Evolutionary conservation across 2,113 vertebrate species (phyloP).

Genomic region (Psittacus erithacus): DNA sequence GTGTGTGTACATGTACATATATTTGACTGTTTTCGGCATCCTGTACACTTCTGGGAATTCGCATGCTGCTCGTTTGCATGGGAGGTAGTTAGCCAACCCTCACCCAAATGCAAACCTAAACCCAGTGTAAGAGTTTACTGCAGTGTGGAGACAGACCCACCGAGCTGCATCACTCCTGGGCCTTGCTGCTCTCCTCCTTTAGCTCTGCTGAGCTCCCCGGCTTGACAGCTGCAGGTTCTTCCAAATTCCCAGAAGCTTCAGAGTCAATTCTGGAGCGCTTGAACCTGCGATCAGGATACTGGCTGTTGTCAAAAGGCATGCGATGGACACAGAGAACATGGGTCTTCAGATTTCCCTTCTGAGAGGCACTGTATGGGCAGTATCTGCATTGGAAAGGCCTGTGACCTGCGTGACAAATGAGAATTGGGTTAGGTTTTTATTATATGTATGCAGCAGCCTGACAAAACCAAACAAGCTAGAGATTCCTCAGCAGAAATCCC

Average conservation of each 20-base stretch:
- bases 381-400: conserved; percentile 91
- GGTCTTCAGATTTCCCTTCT: conserved; percentile 98
- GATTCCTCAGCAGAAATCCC: background rate
- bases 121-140: conserved; percentile 28
- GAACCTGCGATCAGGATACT: conserved; percentile 93
- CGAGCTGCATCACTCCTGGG: conserved; percentile 66
- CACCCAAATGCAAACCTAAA: background rate
- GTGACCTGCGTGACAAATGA: conserved; percentile 78
- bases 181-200: conserved; percentile 60
- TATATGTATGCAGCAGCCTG: background rate
- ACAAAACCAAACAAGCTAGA: fast-evolving
- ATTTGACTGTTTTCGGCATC: conserved; percentile 59
- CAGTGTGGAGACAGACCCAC: background rate
- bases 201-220: conserved; percentile 66
- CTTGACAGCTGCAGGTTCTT: conserved; percentile 73
- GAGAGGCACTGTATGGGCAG: conserved; percentile 93
- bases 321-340: conserved; percentile 94
- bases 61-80: background rate
- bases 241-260: conserved; percentile 74
- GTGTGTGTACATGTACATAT: background rate
- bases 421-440: conserved; percentile 37
- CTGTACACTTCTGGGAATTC: conserved; percentile 49
- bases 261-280: conserved; percentile 87
- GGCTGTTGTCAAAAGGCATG: conserved; percentile 97
- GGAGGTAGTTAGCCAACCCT: conserved; percentile 55